phyloP scores from a whole-genome alignment of 2,888 invertebrate species.

The Heteromyza rotundicornis region DNA sequence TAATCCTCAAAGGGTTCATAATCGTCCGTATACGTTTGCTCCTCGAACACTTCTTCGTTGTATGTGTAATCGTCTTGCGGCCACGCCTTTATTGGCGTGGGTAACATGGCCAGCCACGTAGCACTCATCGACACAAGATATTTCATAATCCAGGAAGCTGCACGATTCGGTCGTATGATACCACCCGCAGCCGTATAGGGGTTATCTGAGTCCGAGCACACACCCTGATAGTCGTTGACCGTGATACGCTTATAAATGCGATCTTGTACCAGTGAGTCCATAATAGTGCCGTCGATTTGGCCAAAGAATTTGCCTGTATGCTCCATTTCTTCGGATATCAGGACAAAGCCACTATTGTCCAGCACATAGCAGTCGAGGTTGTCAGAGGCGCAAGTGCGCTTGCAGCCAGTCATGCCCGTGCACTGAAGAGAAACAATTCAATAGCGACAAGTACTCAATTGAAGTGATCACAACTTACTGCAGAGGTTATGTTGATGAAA shows the following conservation, averaged over 20 bases:
- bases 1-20: slow-evolving; percentile 59
- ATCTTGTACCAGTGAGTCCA: slow-evolving; percentile 91
- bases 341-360: slow-evolving; percentile 93
- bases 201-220: slow-evolving; percentile 76
- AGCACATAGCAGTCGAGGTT: slow-evolving; percentile 91
- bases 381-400: slow-evolving; percentile 85
- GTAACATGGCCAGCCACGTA: slow-evolving; percentile 58
- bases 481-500: slow-evolving; percentile 87
- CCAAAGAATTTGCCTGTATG: slow-evolving; percentile 94
- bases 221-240: slow-evolving; percentile 88
- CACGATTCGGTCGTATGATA: slow-evolving; percentile 46
- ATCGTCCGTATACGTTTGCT: slow-evolving; percentile 58
- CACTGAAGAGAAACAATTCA: slow-evolving; percentile 63
- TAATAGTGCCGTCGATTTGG: slow-evolving; percentile 91
- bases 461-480: slow-evolving; percentile 72
- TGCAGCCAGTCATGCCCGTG: slow-evolving; percentile 73
- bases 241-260: slow-evolving; percentile 87
- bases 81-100: slow-evolving; percentile 56
- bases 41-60: slow-evolving; percentile 56
- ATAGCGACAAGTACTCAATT: not conserved
- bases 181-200: slow-evolving; percentile 61
- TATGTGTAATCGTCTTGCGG: slow-evolving; percentile 60
- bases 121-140: slow-evolving; percentile 55
- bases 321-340: slow-evolving; percentile 83
- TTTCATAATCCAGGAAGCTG: slow-evolving; percentile 54